These are phyloP conservation scores for Tapirus indicus DNA, from an alignment of 2,797 vertebrate species.

Conservation along the genomic window DNA sequence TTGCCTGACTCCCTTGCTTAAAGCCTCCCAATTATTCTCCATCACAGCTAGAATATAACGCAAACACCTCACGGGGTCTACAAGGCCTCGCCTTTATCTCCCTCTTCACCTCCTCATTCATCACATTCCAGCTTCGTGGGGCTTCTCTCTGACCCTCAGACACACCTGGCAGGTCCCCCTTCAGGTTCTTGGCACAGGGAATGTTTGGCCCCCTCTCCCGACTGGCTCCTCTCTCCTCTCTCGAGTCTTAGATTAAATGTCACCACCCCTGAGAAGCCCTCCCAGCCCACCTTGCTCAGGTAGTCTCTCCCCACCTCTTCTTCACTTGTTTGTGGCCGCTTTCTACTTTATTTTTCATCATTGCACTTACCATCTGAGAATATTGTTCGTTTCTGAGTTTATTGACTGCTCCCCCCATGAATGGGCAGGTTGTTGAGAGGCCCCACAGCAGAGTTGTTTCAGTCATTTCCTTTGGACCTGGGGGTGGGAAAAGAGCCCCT, in stretches of 20 bases:
- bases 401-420: background rate
- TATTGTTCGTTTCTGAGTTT: background rate
- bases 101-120: background rate
- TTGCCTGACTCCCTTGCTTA: background rate
- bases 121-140: background rate
- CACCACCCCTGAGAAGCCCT: background rate
- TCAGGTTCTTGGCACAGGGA: background rate
- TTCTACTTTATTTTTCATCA: background rate
- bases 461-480: background rate
- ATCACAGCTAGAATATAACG: background rate
- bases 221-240: background rate
- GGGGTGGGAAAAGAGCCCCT: background rate
- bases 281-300: background rate
- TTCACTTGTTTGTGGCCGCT: background rate
- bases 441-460: accelerated
- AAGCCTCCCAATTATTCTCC: background rate
- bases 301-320: background rate
- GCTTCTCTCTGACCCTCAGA: background rate
- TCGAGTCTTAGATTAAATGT: background rate
- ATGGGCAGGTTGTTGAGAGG: accelerated
- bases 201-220: background rate
- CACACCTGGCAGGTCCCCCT: background rate
- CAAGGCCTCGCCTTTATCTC: background rate
- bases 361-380: background rate
- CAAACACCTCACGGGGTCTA: too few relatives aligned